phyloP scores from a whole-genome alignment of 2,113 vertebrate genomes.

The Mesoclemmys tuberculata region DNA sequence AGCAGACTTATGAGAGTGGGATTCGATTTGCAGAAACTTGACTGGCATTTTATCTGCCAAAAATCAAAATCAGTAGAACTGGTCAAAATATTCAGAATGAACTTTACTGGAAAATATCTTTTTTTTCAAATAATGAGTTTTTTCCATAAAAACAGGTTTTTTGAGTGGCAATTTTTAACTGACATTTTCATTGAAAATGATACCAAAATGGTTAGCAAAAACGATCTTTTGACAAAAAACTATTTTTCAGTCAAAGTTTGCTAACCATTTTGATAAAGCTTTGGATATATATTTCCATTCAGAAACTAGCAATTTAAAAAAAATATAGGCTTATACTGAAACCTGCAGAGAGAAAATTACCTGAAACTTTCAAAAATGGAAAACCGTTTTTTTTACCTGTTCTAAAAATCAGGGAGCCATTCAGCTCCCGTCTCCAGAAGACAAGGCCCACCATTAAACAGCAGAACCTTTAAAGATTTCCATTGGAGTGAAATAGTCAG shows the following conservation, averaged over 20 bases:
- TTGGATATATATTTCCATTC: background rate
- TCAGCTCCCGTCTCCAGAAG: background rate
- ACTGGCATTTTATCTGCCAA: background rate
- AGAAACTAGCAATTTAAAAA: background rate
- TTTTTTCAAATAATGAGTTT: too few species aligned
- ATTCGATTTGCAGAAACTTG: background rate
- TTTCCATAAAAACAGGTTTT: background rate
- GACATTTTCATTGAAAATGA: background rate
- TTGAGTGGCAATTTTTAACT: background rate
- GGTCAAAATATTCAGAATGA: background rate
- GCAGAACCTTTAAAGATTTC: background rate
- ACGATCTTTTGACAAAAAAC: background rate
- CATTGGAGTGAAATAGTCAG: rapidly evolving
- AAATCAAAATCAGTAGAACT: background rate
- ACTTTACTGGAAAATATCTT: background rate
- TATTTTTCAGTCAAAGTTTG: background rate
- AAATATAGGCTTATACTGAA: background rate
- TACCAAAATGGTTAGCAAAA: background rate
- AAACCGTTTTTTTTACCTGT: background rate
- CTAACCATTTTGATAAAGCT: background rate
- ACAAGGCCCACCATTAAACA: background rate
- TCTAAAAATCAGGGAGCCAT: background rate
- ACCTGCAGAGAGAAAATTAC: background rate
- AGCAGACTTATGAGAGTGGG: background rate
- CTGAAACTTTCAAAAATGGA: background rate